Evolutionary conservation across 2,113 vertebrate species (phyloP).

Genomic region (Vireo altiloquus): DNA sequence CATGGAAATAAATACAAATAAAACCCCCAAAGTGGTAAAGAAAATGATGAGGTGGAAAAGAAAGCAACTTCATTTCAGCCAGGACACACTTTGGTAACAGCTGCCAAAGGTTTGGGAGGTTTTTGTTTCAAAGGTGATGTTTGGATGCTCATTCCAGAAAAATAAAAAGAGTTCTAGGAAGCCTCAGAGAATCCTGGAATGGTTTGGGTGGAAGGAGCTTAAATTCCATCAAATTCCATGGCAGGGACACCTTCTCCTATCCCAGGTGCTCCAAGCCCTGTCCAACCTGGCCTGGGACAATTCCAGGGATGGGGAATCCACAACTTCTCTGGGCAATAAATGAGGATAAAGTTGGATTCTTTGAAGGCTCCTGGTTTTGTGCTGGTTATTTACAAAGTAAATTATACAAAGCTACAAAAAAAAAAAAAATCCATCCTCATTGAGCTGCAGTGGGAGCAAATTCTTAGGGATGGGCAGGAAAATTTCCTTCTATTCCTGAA

Average conservation of each 20-base stretch:
- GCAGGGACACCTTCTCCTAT: background rate
- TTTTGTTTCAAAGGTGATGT: background rate
- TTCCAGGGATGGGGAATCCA: background rate
- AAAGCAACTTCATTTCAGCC: background rate
- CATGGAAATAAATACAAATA: background rate
- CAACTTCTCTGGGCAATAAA: background rate
- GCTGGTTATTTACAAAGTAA: background rate
- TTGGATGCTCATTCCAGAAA: background rate
- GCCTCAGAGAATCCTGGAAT: background rate
- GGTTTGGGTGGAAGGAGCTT: background rate
- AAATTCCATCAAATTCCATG: background rate
- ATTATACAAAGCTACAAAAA: background rate
- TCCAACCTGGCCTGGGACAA: background rate
- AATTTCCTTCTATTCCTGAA: background rate
- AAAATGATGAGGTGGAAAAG: background rate
- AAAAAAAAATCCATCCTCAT: background rate
- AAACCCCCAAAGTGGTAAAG: background rate
- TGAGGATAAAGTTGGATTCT: fast-evolving
- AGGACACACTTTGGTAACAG: background rate
- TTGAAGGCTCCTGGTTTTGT: background rate
- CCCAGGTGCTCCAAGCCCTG: background rate
- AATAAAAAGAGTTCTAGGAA: background rate
- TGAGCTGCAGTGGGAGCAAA: background rate
- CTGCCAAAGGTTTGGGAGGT: background rate
- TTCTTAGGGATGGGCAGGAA: background rate